Evolutionary conservation across 2,113 vertebrate species (phyloP), one percentile per base, ranked within the genome.

Genomic region (Cacatua alba): DNA sequence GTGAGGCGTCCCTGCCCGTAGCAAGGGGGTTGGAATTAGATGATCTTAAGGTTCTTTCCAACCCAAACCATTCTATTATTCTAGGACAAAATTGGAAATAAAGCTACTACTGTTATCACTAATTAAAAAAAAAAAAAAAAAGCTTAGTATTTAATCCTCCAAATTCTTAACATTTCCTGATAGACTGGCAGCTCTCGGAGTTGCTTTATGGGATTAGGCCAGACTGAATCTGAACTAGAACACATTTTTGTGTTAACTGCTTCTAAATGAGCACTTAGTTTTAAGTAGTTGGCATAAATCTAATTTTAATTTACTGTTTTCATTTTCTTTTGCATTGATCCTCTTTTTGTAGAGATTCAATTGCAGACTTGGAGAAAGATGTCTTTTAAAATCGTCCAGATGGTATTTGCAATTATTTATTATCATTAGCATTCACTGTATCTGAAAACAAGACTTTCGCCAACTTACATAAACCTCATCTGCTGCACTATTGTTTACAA

Each of bases 321-420:
- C 85, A 87, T 93, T 90, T 97, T 93, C 83, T 96, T 96, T 92
- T 92, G 60, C 82, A 96, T 91, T 86, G 93, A 67, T 95, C 43
- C 80, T 76, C 21, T 92, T 96, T 95, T 94, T 75, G 63, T 78
- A 81, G 86, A 91, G 48, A 91, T 65, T 87, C 76, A 97, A 55
- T 63, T 84, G 88, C 94, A 94, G 89, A 31, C 83, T 95, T 94
- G 96, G 77, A 89, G 82, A 94, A 86, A 68, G 78, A 41, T 91
- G 85, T 93, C 94, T 87, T 95, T 64, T 80, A 96, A 92, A 71
- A 55, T n/a, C 62, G 77, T 81, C 97, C 92, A 97, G 94, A 89
- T 95, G 97, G 90, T 97, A 77, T 96, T 94, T 82, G 78, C 79
- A 89, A 93, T 94, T 96, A 94, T 96, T 96, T 96, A 81, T 97